These are phyloP conservation scores for Pycnonotus jocosus DNA, from an alignment of 2,113 vertebrate genomes.

Conservation along the genomic window DNA sequence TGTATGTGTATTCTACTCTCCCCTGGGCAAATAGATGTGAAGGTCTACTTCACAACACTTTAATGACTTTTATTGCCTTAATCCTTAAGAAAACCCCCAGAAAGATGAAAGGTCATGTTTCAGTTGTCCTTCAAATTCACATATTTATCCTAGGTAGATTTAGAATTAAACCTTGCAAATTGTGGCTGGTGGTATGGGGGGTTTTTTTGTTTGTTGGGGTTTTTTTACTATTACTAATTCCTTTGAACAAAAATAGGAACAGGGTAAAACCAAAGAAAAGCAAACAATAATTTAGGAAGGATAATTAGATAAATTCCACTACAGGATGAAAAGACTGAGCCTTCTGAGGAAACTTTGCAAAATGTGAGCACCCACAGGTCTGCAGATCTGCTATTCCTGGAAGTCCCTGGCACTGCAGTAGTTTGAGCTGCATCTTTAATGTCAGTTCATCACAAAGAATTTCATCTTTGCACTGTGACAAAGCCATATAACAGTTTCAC, in stretches of 20 bases:
- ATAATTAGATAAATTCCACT: background rate
- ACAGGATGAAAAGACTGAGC: background rate
- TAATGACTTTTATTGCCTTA: background rate
- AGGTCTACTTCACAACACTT: background rate
- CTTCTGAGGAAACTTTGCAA: background rate
- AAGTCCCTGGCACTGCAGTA: background rate
- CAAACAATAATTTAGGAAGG: background rate
- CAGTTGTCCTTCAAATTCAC: background rate
- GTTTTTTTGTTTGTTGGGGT: background rate
- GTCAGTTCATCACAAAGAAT: background rate
- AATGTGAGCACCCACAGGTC: background rate
- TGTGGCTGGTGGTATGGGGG: too few relatives aligned
- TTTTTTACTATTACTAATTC: background rate
- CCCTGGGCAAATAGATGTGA: background rate
- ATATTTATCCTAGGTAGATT: background rate
- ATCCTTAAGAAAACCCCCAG: background rate
- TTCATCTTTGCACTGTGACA: background rate
- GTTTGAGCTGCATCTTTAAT: background rate
- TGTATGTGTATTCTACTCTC: background rate
- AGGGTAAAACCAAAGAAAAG: background rate
- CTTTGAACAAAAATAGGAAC: background rate
- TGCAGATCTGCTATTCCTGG: background rate
- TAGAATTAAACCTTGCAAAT: background rate
- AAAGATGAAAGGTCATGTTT: background rate
- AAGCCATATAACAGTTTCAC: background rate